Percentiles rank a stretch among this genome's conserved stretches.
These are phyloP conservation scores for Arion vulgaris DNA, from an alignment of 1,140 invertebrate species.

Conservation along the genomic window DNA sequence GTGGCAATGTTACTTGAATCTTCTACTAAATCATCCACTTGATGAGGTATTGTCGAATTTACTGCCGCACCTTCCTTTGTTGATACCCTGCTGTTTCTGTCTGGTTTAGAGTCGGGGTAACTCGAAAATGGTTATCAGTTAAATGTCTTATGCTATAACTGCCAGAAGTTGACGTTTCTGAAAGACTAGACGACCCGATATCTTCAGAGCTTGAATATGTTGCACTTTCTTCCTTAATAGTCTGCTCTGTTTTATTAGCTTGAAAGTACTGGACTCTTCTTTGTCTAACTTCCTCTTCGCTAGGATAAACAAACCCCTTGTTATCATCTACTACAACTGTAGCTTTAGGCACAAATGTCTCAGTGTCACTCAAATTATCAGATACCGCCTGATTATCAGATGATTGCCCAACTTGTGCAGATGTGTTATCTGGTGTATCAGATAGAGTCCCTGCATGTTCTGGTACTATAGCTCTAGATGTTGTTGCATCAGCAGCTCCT, in stretches of 20 bases:
- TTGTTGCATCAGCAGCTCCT: not conserved
- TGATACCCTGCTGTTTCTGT: not conserved
- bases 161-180: not conserved
- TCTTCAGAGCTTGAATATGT: not conserved
- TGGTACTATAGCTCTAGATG: not conserved
- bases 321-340: constrained; percentile 24
- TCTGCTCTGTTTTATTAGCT: not conserved
- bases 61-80: not conserved
- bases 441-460: not conserved
- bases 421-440: not conserved
- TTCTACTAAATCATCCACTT: not conserved
- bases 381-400: not conserved
- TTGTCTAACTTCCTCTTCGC: constrained; percentile 32
- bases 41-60: not conserved
- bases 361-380: not conserved
- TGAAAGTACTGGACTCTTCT: constrained; percentile 41
- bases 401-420: not conserved
- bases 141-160: not conserved
- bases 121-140: not conserved
- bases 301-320: not conserved
- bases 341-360: not conserved
- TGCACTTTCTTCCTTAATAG: not conserved
- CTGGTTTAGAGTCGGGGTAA: not conserved
- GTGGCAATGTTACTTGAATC: not conserved
- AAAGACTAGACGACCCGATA: not conserved